A percentile compares a stretch with the other conserved stretches of the same genome.
phyloP scores from a whole-genome alignment of 2,113 vertebrate genomes.

The Natator depressus region DNA sequence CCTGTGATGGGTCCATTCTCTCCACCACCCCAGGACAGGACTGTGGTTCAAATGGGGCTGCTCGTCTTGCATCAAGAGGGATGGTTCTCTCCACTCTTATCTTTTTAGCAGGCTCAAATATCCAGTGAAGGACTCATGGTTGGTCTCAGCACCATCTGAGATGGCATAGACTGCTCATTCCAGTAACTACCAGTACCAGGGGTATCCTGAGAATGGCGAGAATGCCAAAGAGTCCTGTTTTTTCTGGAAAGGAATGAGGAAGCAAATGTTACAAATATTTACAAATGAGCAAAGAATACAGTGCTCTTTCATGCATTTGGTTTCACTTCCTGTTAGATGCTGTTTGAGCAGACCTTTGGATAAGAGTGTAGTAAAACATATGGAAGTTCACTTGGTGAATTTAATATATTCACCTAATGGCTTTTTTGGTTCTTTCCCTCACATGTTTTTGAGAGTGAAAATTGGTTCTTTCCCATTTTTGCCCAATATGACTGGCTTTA shows the following conservation, averaged over 20 bases:
- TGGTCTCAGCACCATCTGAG: neutral
- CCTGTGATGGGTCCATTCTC: neutral
- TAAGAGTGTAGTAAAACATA: fast-evolving
- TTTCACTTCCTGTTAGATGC: neutral
- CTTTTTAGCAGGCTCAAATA: neutral
- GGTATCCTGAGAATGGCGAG: neutral
- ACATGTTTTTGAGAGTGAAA: neutral
- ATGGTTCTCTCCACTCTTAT: neutral
- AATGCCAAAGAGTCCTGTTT: neutral
- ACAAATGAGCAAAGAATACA: neutral
- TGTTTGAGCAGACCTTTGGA: neutral
- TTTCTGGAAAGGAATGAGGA: neutral
- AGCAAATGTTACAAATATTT: neutral
- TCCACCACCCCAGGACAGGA: neutral
- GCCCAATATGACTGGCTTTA: neutral
- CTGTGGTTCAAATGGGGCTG: neutral
- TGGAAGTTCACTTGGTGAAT: neutral
- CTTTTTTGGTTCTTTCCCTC: neutral
- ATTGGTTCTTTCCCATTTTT: slow-evolving; percentile 1
- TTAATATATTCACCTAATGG: neutral
- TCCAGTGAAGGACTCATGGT: neutral
- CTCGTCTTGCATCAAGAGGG: neutral
- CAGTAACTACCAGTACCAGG: neutral
- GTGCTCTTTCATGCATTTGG: neutral
- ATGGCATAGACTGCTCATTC: neutral